These are phyloP conservation scores for Catajapyx aquilonaris DNA, from an alignment of 1,140 invertebrate species.

Conservation along the genomic window DNA sequence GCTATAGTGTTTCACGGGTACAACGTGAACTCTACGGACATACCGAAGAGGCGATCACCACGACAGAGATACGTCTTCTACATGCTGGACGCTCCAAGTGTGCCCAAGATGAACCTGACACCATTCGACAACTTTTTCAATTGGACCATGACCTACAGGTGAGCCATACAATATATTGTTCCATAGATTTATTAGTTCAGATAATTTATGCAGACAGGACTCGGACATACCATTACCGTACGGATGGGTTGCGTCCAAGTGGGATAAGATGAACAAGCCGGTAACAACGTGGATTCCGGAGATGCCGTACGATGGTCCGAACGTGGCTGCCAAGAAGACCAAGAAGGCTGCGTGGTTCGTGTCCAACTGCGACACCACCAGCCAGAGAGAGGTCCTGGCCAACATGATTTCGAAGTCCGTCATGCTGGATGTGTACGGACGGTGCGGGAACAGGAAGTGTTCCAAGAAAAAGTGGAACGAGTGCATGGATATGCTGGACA, in stretches of 20 bases:
- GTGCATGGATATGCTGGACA: constrained; percentile 9
- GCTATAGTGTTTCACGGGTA: no score
- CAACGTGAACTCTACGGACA: no score
- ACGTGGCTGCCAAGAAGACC: constrained; percentile 13
- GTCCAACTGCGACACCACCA: constrained; percentile 22
- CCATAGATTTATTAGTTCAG: no score
- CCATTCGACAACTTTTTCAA: constrained; percentile 19
- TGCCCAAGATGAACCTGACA: not conserved
- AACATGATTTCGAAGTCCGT: constrained; percentile 21
- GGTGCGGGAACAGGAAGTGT: constrained; percentile 17
- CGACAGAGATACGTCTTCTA: no score
- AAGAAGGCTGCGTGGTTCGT: constrained; percentile 23
- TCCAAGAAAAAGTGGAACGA: constrained; percentile 7
- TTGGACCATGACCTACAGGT: constrained; percentile 26
- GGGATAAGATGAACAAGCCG: constrained; percentile 1
- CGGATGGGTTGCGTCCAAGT: constrained; percentile 11
- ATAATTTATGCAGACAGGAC: no score
- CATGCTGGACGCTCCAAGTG: no score
- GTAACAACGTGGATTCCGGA: constrained; percentile 6
- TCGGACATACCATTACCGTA: constrained; percentile 19
- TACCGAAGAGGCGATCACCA: no score
- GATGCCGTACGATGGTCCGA: no score
- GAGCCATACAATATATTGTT: no score
- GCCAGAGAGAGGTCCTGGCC: constrained; percentile 19
- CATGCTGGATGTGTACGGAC: constrained; percentile 26